Evolutionary conservation across 2,797 vertebrate species (phyloP).

Genomic region (Glyptemys insculpta): DNA sequence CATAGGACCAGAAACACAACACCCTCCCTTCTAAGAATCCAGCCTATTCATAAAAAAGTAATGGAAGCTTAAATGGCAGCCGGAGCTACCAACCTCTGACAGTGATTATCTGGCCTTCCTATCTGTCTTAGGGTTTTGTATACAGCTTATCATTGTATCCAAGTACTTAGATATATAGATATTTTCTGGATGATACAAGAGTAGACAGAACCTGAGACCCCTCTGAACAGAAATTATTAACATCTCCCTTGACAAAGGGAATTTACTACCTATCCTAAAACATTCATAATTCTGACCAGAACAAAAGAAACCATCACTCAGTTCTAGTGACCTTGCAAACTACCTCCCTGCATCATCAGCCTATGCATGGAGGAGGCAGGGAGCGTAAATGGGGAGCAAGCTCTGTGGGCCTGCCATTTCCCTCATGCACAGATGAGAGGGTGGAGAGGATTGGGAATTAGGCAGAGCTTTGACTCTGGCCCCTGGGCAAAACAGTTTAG

Average conservation of each 20-base stretch:
- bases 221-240: not conserved
- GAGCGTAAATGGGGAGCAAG: not conserved
- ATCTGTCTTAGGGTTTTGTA: not conserved
- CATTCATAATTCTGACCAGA: not conserved
- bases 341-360: not conserved
- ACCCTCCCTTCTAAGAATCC: not conserved
- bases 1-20: not conserved
- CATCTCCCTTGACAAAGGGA: slow-evolving; percentile 40
- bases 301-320: slow-evolving; percentile 2
- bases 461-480: not conserved
- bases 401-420: not conserved
- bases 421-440: not conserved
- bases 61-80: not conserved
- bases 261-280: slow-evolving; percentile 1
- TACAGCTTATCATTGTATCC: not conserved
- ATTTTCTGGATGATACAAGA: not conserved
- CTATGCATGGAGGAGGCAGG: not conserved
- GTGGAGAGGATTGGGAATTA: not conserved
- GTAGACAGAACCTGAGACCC: not conserved
- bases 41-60: not conserved
- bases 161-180: not conserved
- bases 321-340: not conserved
- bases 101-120: not conserved
- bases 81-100: not conserved
- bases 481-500: not conserved